Evolutionary conservation across 1,140 invertebrate species (phyloP).

Genomic region (Thereuonema tuberculata): DNA sequence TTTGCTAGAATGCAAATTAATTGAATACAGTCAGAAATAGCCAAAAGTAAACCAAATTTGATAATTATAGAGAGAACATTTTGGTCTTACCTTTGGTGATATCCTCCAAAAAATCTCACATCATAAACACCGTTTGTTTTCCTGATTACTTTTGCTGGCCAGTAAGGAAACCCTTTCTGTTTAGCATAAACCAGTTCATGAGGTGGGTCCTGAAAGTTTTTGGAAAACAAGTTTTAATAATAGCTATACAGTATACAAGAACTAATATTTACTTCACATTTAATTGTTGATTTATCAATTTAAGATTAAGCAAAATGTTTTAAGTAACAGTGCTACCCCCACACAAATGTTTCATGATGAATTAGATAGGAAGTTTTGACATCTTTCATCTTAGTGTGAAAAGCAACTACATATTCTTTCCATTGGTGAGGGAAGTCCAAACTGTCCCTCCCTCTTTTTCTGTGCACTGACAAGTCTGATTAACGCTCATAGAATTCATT

Average conservation of each 20-base stretch:
- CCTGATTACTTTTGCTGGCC: conserved; percentile 69
- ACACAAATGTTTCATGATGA: no score
- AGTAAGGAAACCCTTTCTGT: conserved; percentile 64
- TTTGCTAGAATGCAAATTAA: no score
- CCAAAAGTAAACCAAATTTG: no score
- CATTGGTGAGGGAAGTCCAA: no score
- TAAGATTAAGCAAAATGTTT: background rate
- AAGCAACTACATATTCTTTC: no score
- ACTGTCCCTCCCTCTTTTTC: no score
- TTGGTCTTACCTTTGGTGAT: conserved; percentile 43
- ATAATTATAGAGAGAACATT: background rate
- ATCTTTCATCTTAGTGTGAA: no score
- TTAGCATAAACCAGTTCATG: conserved; percentile 74
- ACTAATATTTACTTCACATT: background rate
- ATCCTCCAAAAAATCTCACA: conserved; percentile 68
- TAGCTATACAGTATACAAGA: background rate
- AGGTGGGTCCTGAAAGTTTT: conserved; percentile 38
- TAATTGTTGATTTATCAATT: background rate
- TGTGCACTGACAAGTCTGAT: no score
- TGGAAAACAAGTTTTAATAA: conserved; percentile 2
- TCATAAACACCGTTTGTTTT: conserved; percentile 48
- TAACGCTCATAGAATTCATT: no score
- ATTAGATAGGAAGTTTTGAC: no score
- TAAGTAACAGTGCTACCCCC: no score
- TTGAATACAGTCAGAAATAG: no score